These are phyloP conservation scores for Ormyrus nitidulus DNA, from an alignment of 2,888 invertebrate genomes.

Conservation along the genomic window DNA sequence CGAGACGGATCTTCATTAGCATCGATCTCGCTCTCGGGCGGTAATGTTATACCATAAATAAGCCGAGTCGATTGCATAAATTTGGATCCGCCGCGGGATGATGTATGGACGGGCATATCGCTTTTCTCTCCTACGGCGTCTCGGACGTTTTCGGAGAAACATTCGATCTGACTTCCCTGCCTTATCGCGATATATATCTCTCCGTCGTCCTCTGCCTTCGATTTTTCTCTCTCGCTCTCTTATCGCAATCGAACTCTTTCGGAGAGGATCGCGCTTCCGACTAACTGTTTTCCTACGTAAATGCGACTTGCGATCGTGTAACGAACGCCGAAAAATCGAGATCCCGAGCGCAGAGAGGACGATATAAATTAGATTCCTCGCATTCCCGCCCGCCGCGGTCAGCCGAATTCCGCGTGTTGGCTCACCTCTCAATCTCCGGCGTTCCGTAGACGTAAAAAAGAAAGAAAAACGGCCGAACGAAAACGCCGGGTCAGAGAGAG, in stretches of 20 bases:
- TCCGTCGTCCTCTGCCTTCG: background rate
- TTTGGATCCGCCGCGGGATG: conserved; percentile 41
- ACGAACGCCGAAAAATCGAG: background rate
- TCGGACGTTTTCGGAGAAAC: background rate
- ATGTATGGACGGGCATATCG: background rate
- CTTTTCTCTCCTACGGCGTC: background rate
- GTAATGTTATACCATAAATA: conserved; percentile 58
- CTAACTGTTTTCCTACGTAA: background rate
- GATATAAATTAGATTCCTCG: conserved; percentile 8
- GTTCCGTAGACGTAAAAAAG: conserved; percentile 19
- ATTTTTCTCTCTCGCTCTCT: conserved; percentile 17
- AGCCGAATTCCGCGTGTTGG: conserved; percentile 34
- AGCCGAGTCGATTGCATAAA: conserved; percentile 55
- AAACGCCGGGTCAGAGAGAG: background rate
- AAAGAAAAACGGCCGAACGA: conserved; percentile 18
- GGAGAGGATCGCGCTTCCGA: background rate
- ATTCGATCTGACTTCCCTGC: conserved; percentile 4
- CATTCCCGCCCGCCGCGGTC: conserved; percentile 24
- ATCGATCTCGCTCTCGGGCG: conserved; percentile 38
- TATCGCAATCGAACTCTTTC: background rate
- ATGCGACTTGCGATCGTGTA: background rate
- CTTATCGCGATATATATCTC: conserved; percentile 10
- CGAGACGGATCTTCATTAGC: conserved; percentile 24
- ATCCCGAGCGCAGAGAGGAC: no score
- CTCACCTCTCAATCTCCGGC: conserved; percentile 40